Evolutionary conservation across 1,140 invertebrate genomes (phyloP), one percentile per base, ranked within the genome.

Genomic region (Apis dorsata): DNA sequence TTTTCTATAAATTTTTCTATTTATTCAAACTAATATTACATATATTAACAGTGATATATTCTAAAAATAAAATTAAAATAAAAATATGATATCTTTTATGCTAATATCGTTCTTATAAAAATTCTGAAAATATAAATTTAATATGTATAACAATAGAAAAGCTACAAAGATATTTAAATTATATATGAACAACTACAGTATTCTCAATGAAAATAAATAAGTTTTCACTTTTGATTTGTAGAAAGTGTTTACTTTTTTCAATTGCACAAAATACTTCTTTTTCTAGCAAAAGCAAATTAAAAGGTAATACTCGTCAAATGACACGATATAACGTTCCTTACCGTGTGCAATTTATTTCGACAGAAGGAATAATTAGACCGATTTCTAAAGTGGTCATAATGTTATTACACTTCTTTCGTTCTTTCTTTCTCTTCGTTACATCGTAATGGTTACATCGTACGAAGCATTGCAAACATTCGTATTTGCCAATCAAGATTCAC

Each of bases 241-340:
- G 55, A 87, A 86, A 79, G 80, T 83, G 75, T 51, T 9, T 15
- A 24, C n/a, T 7, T 44, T 44, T 44, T 69, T 34, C 19, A 55
- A 75, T 28, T 11, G 53, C 34, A 19, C 12, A 70, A 34, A 73
- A 21, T 78, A 82, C 60, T 76, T 55, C 19, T 55, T 76, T 70
- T 75, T 86, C 80, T 74, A 85, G 85, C 85, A 59, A 60, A 86
- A 86, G 85, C 85, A 59, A 69, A 55, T 74, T 49, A n/a, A 55
- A 19, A 77, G 55, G 62, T 44, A 70, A 82, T 63, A 57, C 53
- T 80, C n/a, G 24, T 81, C 69, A 34, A 53, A 59, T n/a, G 78
- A 12, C 62, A 51, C 55, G 66, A 70, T 78, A 62, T 63, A 72
- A n/a, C 19, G 34, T 69, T 70, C 72, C 85, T 87, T 87, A 86